Evolutionary conservation across 35 echinoderm and acorn worm genomes (phyloP), one percentile per base, ranked within the genome.

Genomic region (Eucidaris tribuloides): DNA sequence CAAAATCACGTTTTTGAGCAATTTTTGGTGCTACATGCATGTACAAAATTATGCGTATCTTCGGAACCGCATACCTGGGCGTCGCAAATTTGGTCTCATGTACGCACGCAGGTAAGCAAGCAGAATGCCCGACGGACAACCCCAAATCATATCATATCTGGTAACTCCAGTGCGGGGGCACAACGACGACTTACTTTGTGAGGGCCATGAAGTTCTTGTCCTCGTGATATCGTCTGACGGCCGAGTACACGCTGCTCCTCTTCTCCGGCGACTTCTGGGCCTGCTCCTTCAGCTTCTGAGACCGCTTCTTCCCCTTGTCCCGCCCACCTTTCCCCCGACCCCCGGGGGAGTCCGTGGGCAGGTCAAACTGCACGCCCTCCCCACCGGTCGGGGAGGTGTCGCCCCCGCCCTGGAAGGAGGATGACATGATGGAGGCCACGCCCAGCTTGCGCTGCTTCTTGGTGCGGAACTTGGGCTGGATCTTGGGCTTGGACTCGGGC

Each of bases 121-220:
- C n/a, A n/a, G n/a, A n/a, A n/a, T n/a, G n/a, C n/a, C n/a, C n/a
- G n/a, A n/a, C n/a, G n/a, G n/a, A n/a, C n/a, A n/a, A n/a, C n/a
- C n/a, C n/a, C n/a, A n/a, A n/a, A n/a, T n/a, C n/a, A n/a, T n/a
- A n/a, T n/a, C n/a, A n/a, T n/a, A n/a, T n/a, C n/a, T n/a, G n/a
- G n/a, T n/a, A n/a, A n/a, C n/a, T n/a, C n/a, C n/a, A n/a, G n/a
- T n/a, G n/a, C n/a, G n/a, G n/a, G n/a, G n/a, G n/a, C n/a, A n/a
- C n/a, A n/a, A n/a, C n/a, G n/a, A n/a, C n/a, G n/a, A n/a, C n/a
- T n/a, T 91, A 97, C 94, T 74, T 97, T 17, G 89, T 92, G 3
- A 97, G 65, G 65, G 94, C 94, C 94, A 97, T 97, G 71, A 84
- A 92, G 77, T 99, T 99, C 58, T 92, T 99, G 58, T 99, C 96